Percentiles rank a stretch among this genome's conserved stretches.
These are phyloP conservation scores for Eriocheir sinensis DNA, from an alignment of 1,140 invertebrate genomes.

Conservation along the genomic window DNA sequence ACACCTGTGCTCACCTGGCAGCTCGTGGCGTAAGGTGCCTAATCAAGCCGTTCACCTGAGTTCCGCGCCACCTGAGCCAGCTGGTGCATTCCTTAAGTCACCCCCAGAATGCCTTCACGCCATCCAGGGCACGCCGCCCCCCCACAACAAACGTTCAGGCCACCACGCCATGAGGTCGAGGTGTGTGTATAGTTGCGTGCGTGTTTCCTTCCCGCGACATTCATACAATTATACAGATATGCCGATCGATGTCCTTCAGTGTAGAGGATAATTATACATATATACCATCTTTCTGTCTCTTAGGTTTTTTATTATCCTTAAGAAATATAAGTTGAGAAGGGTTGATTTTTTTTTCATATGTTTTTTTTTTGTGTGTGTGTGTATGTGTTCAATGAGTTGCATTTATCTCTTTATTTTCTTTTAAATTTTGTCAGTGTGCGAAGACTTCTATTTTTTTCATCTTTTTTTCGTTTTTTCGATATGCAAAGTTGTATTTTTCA, in stretches of 20 bases:
- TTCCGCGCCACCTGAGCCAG: not conserved
- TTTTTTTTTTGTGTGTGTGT: too few relatives aligned
- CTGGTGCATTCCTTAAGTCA: not conserved
- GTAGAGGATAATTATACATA: slow-evolving; percentile 4
- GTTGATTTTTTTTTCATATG: too few relatives aligned
- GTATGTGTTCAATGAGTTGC: too few relatives aligned
- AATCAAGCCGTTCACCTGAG: not conserved
- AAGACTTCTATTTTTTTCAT: too few relatives aligned
- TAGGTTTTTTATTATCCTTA: not conserved
- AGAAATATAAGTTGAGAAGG: not conserved
- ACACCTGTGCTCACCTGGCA: too few relatives aligned
- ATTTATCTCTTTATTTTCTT: too few relatives aligned
- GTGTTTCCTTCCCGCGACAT: not conserved
- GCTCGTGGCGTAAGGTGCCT: too few relatives aligned
- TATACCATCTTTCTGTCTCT: not conserved
- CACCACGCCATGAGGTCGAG: slow-evolving; percentile 2
- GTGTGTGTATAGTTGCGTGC: not conserved
- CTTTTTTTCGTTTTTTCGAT: too few relatives aligned
- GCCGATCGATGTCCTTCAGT: slow-evolving; percentile 3
- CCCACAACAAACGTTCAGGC: not conserved
- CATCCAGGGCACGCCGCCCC: not conserved
- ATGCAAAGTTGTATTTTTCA: too few relatives aligned
- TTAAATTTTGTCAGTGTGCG: too few relatives aligned
- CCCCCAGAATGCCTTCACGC: slow-evolving; percentile 10
- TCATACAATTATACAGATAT: slow-evolving; percentile 18